Evolutionary conservation across 2,888 invertebrate species (phyloP), one percentile per base, ranked within the genome.

Genomic region (Drosophila peninsularis): DNA sequence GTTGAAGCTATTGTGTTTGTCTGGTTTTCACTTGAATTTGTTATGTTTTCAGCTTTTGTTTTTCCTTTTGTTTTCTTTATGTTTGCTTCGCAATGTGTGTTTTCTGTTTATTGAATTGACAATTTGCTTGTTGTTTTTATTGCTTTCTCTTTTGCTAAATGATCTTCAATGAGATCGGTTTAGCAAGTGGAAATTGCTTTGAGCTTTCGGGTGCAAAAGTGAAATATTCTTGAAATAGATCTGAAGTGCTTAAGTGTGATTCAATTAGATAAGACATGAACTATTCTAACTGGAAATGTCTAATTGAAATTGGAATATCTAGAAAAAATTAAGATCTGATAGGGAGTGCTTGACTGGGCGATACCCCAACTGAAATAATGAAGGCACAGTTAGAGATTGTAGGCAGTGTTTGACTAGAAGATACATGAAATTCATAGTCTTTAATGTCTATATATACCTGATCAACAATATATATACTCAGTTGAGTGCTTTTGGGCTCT

Each of bases 1-100:
- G 58, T 53, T 78, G 55, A 68, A 70, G 49, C 52, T 86, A 67
- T 85, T 88, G 68, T 69, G 82, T 61, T 66, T 49, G 61, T 71
- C 79, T 62, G 64, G 45, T 55, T 63, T 53, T 52, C 57, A 57
- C 39, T 34, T 57, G 52, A 62, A 36, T 62, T 62, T 36, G 1
- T 27, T 60, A 60, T 44, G 36, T 34, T 53, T 58, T 24, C 50
- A 24, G 10, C 30, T 41, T 13, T 42, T 52, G 3, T 11, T 7
- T 55, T 24, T 66, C 17, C 27, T 58, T 32, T 55, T 37, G 21
- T 27, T 52, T 49, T 61, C 39, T 39, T 66, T 27, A 49, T 34
- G 37, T 39, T 60, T 34, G 62, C 32, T 53, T 42, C 17, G 45
- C 36, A 45, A 58, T 55, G 3, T 60, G 27, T 42, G n/a, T 36